Percentiles rank a stretch among this genome's conserved stretches.
Conservation (phyloP, 53 echinoderm and acorn worm species). For the Holothuria leucospilota region DNA sequence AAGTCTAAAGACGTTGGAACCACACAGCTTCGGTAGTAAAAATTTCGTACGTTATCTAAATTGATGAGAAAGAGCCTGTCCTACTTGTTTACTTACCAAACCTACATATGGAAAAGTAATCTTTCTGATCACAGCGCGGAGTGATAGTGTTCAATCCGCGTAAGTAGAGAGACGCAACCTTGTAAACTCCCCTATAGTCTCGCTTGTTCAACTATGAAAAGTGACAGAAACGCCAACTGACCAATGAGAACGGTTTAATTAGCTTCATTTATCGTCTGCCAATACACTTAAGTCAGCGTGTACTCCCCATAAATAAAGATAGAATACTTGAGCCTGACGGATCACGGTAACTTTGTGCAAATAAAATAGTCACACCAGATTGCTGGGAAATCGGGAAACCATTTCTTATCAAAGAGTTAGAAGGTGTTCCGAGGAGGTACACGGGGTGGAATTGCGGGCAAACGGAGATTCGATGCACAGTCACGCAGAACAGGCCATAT, state of each 20-base stretch:
- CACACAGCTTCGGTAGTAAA: slow-evolving; percentile 37
- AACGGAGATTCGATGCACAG: no score
- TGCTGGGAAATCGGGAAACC: slow-evolving; percentile 25
- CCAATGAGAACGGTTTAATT: slow-evolving; percentile 35
- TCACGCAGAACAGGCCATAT: no score
- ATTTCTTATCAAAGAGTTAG: slow-evolving; percentile 21
- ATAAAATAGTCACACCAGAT: slow-evolving; percentile 39
- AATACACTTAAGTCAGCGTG: slow-evolving; percentile 49
- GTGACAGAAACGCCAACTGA: slow-evolving; percentile 33
- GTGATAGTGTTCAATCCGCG: slow-evolving; percentile 27
- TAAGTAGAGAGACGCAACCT: slow-evolving; percentile 28
- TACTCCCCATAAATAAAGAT: slow-evolving; percentile 45
- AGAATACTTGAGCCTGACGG: slow-evolving; percentile 32
- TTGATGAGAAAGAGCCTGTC: slow-evolving; percentile 33
- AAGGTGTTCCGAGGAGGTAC: slow-evolving; percentile 34
- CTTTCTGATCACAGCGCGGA: slow-evolving; percentile 36
- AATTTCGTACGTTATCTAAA: slow-evolving; percentile 25
- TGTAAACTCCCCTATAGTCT: slow-evolving; percentile 36
- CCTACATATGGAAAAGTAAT: slow-evolving; percentile 45
- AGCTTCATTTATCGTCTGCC: slow-evolving; percentile 45
- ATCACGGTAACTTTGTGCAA: slow-evolving; percentile 41
- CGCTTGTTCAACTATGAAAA: slow-evolving; percentile 36
- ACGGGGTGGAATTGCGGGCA: slow-evolving; percentile 12
- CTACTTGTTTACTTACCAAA: slow-evolving; percentile 41
- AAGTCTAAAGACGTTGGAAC: background rate